Evolutionary conservation across 2,113 vertebrate species (phyloP), one percentile per base, ranked within the genome.

Genomic region (Setophaga petechia): DNA sequence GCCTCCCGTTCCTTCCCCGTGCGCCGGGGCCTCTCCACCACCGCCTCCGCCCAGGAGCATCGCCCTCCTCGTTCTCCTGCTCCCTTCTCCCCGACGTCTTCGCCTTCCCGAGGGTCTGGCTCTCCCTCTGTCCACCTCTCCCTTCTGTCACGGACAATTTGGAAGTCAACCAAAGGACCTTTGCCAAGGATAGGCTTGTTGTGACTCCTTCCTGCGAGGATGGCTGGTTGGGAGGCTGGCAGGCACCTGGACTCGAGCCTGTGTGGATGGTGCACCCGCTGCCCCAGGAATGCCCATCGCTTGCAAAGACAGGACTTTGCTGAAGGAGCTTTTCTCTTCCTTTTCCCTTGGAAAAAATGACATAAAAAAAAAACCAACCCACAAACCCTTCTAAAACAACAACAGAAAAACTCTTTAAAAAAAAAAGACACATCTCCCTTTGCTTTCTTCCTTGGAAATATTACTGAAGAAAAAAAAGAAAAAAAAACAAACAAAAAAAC

Each of bases 111-210:
- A 69, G 90, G 90, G 90, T 93, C 94, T 94, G 95, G 92, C 92
- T 97, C 95, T 75, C 93, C 93, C 88, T 95, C 66, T 30, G 12
- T 93, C 86, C n/a, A 12, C 76, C 74, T 80, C 52, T 93, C 95
- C 96, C 92, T 98, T 97, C 94, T 63, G 39, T 95, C 96, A 90
- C 65, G 84, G 93, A 97, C 95, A 91, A 59, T 96, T 95, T 96
- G 97, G 98, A 98, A 97, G 97, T 97, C 97, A 98, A 98, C 98
- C 98, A 98, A 98, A 98, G 98, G 98, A 98, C 97, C 92, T 97
- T 96, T 84, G 91, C 95, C 61, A 52, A 95, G 96, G 84, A 90
- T 74, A 77, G 95, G 94, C 69, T 94, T 46, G 71, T 94, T 95
- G 10, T 80, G 79, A 77, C 92, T 94, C 95, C 94, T 92, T 93